Base-by-base conservation (phyloP, 1,140 invertebrate genomes). In the Psix sp. region DNA sequence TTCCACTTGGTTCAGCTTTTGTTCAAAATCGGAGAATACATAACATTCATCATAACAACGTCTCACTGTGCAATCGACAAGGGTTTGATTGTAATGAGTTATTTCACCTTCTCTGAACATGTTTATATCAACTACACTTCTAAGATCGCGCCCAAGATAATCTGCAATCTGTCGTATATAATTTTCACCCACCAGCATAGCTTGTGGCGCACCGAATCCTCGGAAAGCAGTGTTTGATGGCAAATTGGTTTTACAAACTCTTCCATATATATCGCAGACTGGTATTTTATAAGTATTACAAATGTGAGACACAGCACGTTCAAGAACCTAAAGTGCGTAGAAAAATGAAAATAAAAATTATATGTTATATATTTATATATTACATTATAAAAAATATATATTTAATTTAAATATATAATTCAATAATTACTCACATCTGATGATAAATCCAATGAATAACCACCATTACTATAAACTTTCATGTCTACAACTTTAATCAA, bases 181-280 rank as follows among this genome's bases (percentile, higher is more conserved):
- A 72, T 89, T 91, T 87, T 97, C 96, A 0, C 90, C 91, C 0
- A 91, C 89, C 78, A 95, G 92, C 94, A 96, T 96, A 16, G 93
- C 94, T 85, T 97, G 95, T 0, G 95, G 95, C 0, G 92, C 94
- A 5, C 95, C 95, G 81, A 96, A 97, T 9, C 95, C 95, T 67
- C 95, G 86, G 78, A 96, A 97, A 2, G 95, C 96, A 0, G 95
- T 97, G 77, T 96, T 96, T 0, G 95, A 95, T 0, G 94, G 91
- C 14, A 96, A 82, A 88, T 97, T 96, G 0, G 95, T 97, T 85
- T 91, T 94, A 79, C 95, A 96, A 7, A 91, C 80, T 73, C 90
- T 90, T 0, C 93, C 94, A 2, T 83, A 88, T 0, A 93, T 90
- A 68, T 90, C 87, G 6, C 91, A 88, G 66, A 93, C 91, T 1